A percentile compares a stretch with the other conserved stretches of the same genome.
These are phyloP conservation scores for Stramonita haemastoma DNA, from an alignment of 2,888 invertebrate species.

Conservation along the genomic window DNA sequence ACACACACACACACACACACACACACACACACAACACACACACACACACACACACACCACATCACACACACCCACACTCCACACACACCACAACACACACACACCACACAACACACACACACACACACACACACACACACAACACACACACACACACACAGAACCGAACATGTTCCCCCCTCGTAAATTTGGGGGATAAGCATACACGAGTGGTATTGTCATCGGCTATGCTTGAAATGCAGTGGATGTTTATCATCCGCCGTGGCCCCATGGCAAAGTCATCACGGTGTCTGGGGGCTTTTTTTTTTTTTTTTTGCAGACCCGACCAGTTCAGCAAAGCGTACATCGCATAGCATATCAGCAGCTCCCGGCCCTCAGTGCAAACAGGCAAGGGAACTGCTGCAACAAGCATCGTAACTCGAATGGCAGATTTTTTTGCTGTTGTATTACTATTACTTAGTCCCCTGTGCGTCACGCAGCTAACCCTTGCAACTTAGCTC, in stretches of 20 bases:
- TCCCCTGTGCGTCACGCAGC: too few relatives aligned
- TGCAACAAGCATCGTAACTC: constrained; percentile 4
- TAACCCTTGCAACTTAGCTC: too few relatives aligned
- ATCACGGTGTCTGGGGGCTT: background rate
- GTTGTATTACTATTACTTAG: too few relatives aligned
- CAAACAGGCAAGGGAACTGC: background rate
- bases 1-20: background rate
- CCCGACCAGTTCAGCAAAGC: background rate
- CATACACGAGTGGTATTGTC: constrained; percentile 19
- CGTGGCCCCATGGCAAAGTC: background rate
- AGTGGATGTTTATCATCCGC: constrained; percentile 22
- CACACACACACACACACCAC: too few relatives aligned
- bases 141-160: background rate
- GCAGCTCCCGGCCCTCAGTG: background rate
- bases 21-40: background rate
- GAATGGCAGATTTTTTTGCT: background rate
- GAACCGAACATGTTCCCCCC: background rate
- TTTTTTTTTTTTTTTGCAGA: too few relatives aligned
- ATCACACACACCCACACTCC: too few relatives aligned
- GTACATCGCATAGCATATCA: background rate
- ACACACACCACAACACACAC: background rate
- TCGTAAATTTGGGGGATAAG: constrained; percentile 11
- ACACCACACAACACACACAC: background rate
- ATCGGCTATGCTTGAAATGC: constrained; percentile 21
- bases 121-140: too few relatives aligned